Evolutionary conservation across 1,140 invertebrate genomes (phyloP).

Genomic region (Orchestia grillus): DNA sequence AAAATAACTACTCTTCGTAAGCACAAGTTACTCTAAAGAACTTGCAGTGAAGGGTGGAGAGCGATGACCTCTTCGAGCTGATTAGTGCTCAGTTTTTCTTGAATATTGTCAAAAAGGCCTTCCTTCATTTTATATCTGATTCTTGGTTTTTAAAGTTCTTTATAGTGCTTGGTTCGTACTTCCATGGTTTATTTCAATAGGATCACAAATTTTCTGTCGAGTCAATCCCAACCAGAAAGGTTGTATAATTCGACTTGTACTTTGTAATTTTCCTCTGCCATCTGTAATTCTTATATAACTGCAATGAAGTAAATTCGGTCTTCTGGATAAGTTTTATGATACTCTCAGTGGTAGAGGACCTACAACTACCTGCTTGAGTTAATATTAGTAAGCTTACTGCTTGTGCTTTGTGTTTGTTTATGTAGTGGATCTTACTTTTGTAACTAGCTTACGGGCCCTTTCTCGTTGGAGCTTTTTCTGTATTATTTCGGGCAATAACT

Average conservation of each 20-base stretch:
- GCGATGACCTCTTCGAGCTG: no score
- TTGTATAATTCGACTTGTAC: neutral
- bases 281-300: neutral
- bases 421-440: neutral
- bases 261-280: neutral
- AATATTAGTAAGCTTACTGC: neutral
- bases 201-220: neutral
- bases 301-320: neutral
- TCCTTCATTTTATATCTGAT: neutral
- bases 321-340: neutral
- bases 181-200: neutral
- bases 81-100: no score
- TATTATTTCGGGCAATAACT: conserved; percentile 28
- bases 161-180: neutral
- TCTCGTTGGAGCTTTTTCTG: neutral
- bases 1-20: no score
- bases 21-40: neutral
- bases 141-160: neutral
- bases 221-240: neutral
- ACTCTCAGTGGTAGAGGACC: neutral
- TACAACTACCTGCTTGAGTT: neutral
- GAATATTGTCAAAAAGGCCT: neutral
- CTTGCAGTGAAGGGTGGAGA: neutral
- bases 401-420: conserved; percentile 19
- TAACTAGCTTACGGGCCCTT: neutral